Base-by-base conservation (phyloP, 1,140 invertebrate species). In the Drosophila auraria region DNA sequence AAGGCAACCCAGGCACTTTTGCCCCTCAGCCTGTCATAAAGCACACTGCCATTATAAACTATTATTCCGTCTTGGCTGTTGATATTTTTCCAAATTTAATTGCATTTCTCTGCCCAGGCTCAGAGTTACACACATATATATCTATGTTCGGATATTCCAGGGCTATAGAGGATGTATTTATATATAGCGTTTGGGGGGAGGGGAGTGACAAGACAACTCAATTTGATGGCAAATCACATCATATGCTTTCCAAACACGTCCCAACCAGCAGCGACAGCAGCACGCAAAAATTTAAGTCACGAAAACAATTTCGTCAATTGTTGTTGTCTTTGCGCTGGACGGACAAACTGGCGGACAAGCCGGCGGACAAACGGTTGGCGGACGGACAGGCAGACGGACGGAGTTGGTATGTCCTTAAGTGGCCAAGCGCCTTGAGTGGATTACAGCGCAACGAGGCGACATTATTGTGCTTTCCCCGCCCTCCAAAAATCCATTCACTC, bases 281-380 rank as follows among this genome's bases (percentile, higher is more conserved):
- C 77, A 90, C 78, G 78, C 75, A 78, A 90, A 92, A 92, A 92
- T 92, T 92, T 92, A 87, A 92, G 91, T 92, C 91, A 92, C 91
- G 91, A 92, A 92, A 92, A 92, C 91, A 92, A 92, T 92, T 92
- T 92, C 83, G 83, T 82, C 91, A 92, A 92, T 92, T 92, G 91
- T 92, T 86, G 87, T 80, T 74, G 69, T 64, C 74, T 56, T 69
- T 60, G 59, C 66, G 59, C 47, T n/a, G 36, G 62, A 58, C 60
- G 62, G 47, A 68, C 54, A 75, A 57, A 49, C 57, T 54, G 51
- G 44, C 57, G 78, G 44, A 61, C 61, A 62, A 17, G 25, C 53
- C 8, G 53, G n/a, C 45, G 42, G 30, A 23, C 38, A 23, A 17
- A 30, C 27, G 20, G 44, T 38, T 20, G 20, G 36, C 30, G 42